phyloP scores from a whole-genome alignment of 2,888 invertebrate species.

The Lasioglossum figueresi region DNA sequence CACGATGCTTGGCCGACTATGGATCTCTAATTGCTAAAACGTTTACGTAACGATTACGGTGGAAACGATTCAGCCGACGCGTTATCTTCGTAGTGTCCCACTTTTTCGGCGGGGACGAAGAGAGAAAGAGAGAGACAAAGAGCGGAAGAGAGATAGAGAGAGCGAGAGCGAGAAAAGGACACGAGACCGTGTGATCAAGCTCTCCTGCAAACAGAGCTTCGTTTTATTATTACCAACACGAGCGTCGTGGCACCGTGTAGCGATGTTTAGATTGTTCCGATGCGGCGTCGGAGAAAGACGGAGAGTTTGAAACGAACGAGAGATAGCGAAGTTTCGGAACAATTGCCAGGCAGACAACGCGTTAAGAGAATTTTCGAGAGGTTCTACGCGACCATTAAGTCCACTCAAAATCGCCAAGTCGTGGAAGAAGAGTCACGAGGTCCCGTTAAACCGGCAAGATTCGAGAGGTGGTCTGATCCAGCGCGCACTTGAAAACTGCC shows the following conservation, averaged over 20 bases:
- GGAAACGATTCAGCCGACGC: conserved; percentile 55
- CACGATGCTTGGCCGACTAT: conserved; percentile 34
- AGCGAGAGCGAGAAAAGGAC: background rate
- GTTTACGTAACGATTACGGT: conserved; percentile 66
- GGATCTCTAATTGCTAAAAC: conserved; percentile 51
- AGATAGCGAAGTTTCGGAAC: conserved; percentile 3
- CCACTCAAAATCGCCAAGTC: background rate
- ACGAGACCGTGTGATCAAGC: conserved; percentile 3
- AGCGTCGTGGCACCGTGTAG: background rate
- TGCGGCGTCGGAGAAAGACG: background rate
- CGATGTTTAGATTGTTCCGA: conserved; percentile 15
- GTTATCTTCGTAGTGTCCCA: conserved; percentile 62
- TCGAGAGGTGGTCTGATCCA: background rate
- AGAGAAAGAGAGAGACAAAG: conserved; percentile 30
- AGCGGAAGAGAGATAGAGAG: background rate
- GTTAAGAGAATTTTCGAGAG: conserved; percentile 1
- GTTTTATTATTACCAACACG: conserved; percentile 26
- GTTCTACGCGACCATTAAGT: background rate
- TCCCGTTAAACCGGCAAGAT: background rate
- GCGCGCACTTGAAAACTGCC: conserved; percentile 3
- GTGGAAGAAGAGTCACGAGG: background rate
- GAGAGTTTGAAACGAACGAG: background rate
- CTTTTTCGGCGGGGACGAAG: conserved; percentile 32
- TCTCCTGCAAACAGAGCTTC: conserved; percentile 28
- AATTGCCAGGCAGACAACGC: background rate